phyloP scores from a whole-genome alignment of 2,888 invertebrate genomes.

The Pimpla rufipes region DNA sequence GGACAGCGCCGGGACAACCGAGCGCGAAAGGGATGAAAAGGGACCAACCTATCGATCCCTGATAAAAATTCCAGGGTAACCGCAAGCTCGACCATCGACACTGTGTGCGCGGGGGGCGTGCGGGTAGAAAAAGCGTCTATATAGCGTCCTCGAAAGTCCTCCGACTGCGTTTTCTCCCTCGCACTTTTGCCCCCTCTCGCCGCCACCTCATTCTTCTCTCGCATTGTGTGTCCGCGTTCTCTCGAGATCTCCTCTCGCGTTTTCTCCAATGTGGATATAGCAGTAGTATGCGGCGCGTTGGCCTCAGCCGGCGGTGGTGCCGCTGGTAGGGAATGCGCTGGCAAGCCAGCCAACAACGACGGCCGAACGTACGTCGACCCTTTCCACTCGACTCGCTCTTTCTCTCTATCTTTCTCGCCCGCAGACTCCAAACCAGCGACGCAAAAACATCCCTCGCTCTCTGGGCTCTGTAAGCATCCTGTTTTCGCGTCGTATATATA shows the following conservation, averaged over 20 bases:
- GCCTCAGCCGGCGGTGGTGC: slow-evolving; percentile 54
- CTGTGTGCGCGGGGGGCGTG: slow-evolving; percentile 30
- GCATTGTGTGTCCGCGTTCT: slow-evolving; percentile 64
- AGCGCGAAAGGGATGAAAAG: slow-evolving; percentile 48
- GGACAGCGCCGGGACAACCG: not conserved
- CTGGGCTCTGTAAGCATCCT: slow-evolving; percentile 66
- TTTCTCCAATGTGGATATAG: slow-evolving; percentile 17
- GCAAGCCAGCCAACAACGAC: slow-evolving; percentile 65
- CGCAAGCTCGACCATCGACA: slow-evolving; percentile 43
- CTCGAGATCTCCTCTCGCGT: slow-evolving; percentile 55
- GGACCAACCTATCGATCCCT: slow-evolving; percentile 66
- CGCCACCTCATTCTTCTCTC: slow-evolving; percentile 67
- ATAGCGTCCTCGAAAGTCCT: no score
- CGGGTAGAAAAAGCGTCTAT: slow-evolving; percentile 43
- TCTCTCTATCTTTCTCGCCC: slow-evolving; percentile 46
- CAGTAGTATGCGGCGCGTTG: slow-evolving; percentile 47
- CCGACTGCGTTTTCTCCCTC: slow-evolving; percentile 10
- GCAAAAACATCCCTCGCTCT: slow-evolving; percentile 66
- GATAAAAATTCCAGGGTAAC: slow-evolving; percentile 65
- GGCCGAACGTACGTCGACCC: slow-evolving; percentile 67
- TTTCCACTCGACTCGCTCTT: slow-evolving; percentile 63
- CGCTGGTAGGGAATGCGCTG: slow-evolving; percentile 64
- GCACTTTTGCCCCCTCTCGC: slow-evolving; percentile 24
- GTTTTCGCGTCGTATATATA: slow-evolving; percentile 60
- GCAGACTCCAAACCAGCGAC: slow-evolving; percentile 48